Evolutionary conservation across 2,888 invertebrate species (phyloP).

Genomic region (Drosophila longiperda): DNA sequence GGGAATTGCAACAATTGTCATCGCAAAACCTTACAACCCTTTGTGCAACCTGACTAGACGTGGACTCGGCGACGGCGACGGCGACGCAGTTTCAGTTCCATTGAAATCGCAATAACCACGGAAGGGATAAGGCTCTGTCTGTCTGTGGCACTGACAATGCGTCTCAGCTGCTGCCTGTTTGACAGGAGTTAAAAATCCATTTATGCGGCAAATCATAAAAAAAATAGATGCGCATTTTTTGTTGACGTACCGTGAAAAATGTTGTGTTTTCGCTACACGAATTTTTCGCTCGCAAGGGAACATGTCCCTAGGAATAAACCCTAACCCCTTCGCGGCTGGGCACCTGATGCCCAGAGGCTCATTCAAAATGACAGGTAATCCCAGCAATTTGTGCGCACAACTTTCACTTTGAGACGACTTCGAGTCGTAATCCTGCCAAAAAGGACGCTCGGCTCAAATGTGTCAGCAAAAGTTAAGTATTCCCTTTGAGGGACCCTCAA

Average conservation of each 20-base stretch:
- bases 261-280: constrained; percentile 72
- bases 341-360: constrained; percentile 62
- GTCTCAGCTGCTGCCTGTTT: constrained; percentile 76
- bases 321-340: constrained; percentile 63
- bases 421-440: constrained; percentile 4
- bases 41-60: constrained; percentile 71
- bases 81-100: constrained; percentile 54
- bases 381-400: constrained; percentile 16
- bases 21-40: constrained; percentile 72
- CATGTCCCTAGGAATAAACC: constrained; percentile 8
- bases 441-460: background rate
- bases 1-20: constrained; percentile 77
- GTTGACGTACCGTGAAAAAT: constrained; percentile 65
- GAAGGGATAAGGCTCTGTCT: constrained; percentile 18
- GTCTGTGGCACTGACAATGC: constrained; percentile 54
- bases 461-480: background rate
- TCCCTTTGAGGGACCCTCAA: background rate
- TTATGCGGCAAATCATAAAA: constrained; percentile 77
- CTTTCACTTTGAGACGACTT: constrained; percentile 44
- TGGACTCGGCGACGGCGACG: constrained; percentile 18
- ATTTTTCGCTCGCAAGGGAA: constrained; percentile 66
- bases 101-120: constrained; percentile 54
- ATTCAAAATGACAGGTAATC: constrained; percentile 53
- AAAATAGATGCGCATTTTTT: constrained; percentile 63
- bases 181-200: constrained; percentile 73